Percentiles rank a stretch among this genome's conserved stretches.
These are phyloP conservation scores for Baryphthengus martii DNA, from an alignment of 2,113 vertebrate genomes.

Conservation along the genomic window DNA sequence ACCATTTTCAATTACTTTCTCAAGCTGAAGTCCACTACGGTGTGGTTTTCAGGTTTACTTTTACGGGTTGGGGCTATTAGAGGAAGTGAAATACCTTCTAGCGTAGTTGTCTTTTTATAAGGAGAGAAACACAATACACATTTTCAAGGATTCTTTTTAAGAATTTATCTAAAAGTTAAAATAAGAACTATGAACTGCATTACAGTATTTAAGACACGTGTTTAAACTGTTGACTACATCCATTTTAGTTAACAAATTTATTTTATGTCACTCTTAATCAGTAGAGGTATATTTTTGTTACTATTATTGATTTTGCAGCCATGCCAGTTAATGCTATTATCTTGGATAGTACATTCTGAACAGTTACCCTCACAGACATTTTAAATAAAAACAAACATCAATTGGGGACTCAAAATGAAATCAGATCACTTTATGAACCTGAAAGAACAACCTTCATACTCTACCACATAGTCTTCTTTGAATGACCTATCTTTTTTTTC, in stretches of 20 bases:
- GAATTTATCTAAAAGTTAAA: constrained; percentile 21
- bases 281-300: constrained; percentile 67
- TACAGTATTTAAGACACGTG: constrained; percentile 26
- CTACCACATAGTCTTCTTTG: background rate
- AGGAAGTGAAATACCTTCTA: background rate
- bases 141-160: constrained; percentile 24
- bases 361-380: constrained; percentile 67
- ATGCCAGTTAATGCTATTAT: constrained; percentile 72
- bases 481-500: constrained; percentile 36
- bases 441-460: constrained; percentile 26
- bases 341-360: constrained; percentile 60
- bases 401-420: constrained; percentile 68
- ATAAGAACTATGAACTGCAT: constrained; percentile 25
- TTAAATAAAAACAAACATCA: constrained; percentile 76
- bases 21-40: constrained; percentile 1
- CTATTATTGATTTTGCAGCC: constrained; percentile 72
- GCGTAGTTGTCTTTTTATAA: background rate
- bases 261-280: constrained; percentile 73
- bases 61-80: background rate
- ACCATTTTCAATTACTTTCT: constrained; percentile 72
- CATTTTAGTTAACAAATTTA: constrained; percentile 70
- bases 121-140: background rate
- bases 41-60: background rate
- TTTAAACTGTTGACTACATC: constrained; percentile 52
- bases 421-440: constrained; percentile 63